Evolutionary conservation across 2,113 vertebrate species (phyloP).

Genomic region (human): DNA sequence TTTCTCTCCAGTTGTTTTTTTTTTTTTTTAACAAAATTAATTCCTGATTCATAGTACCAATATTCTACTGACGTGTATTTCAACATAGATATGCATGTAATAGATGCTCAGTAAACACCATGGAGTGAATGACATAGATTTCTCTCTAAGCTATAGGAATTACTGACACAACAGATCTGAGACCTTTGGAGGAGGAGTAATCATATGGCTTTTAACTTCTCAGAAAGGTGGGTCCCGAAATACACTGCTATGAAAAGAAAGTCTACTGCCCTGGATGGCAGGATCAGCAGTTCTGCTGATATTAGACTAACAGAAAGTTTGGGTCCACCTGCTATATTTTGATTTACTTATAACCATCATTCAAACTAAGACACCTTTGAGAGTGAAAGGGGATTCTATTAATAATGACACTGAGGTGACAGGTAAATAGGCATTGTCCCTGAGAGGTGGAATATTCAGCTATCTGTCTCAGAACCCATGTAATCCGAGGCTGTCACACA

Average conservation of each 20-base stretch:
- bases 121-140: background rate
- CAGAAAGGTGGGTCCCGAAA: background rate
- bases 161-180: slow-evolving; percentile 58
- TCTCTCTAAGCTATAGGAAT: slow-evolving; percentile 25
- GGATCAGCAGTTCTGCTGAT: background rate
- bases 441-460: background rate
- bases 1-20: background rate
- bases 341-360: background rate
- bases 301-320: background rate
- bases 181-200: background rate
- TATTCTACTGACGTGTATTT: background rate
- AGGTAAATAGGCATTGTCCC: background rate
- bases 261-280: rapidly evolving
- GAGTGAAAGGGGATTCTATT: background rate
- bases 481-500: background rate
- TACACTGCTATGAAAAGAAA: rapidly evolving
- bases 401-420: background rate
- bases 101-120: background rate
- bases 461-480: background rate
- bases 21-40: background rate
- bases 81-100: too few relatives aligned
- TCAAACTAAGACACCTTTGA: background rate
- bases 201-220: background rate
- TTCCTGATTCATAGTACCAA: background rate
- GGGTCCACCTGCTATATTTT: background rate